Evolutionary conservation across 2,113 vertebrate species (phyloP), one percentile per base, ranked within the genome.

Genomic region (Stigmatopora nigra): DNA sequence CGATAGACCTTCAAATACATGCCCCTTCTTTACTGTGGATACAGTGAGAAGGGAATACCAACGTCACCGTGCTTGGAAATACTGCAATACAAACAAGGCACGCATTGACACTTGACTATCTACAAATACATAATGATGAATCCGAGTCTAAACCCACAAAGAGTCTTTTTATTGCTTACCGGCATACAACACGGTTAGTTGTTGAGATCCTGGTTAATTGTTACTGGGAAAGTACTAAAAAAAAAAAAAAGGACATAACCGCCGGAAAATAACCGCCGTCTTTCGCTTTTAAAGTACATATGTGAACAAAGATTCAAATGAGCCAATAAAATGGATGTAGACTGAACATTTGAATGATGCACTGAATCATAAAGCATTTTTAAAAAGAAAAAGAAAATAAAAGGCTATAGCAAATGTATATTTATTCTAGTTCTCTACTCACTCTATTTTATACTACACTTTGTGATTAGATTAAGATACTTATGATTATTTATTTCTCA

Each of bases 61-160:
- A 72, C 60, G 63, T 68, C 38, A 41, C 38, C 75, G 61, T 47
- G 63, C 71, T 84, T 78, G 73, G 48, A 82, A 81, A 79, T 52
- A 68, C 58, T 67, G 53, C 62, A 64, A 82, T 59, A 70, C 49
- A 74, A 82, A 82, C 61, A 78, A 56, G 63, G 62, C 31, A 53
- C 9, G 22, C 20, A 53, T 53, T 20, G 17, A 53, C n/a, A 20
- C 1, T 3, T 12, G 20, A 4, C 51, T 53, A 9, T 5, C 53
- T 56, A 2, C 22, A 56, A 56, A 20, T 31, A 22, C 3, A 16
- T 35, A 31, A 56, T 56, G 14, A 56, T 56, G 3, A 56, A 31
- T 56, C 20, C 41, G n/a, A n/a, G n/a, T n/a, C n/a, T n/a, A n/a
- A n/a, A n/a, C n/a, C n/a, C n/a, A n/a, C n/a, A n/a, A n/a, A n/a